Percentiles rank a stretch among this genome's conserved stretches.
phyloP scores from a whole-genome alignment of 2,888 invertebrate genomes.

The Augiades crinisus region DNA sequence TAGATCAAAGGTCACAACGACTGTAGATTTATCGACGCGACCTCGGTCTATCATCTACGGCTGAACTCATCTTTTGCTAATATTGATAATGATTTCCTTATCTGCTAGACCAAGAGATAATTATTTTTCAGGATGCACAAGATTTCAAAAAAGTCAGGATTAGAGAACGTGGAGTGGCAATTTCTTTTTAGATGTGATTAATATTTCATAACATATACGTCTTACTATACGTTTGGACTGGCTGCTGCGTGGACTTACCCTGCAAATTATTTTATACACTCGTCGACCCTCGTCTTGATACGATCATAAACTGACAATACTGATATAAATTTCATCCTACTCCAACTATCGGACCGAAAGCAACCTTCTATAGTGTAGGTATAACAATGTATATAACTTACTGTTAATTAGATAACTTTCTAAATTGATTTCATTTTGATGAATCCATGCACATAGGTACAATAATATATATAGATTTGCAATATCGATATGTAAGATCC shows the following conservation, averaged over 20 bases:
- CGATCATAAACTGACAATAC: conserved; percentile 45
- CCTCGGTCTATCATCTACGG: too few relatives aligned
- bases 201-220: conserved; percentile 13
- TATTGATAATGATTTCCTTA: too few relatives aligned
- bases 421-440: conserved; percentile 10
- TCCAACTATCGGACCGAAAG: conserved; percentile 22
- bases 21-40: too few relatives aligned
- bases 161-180: too few relatives aligned
- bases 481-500: background rate
- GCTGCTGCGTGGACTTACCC: conserved; percentile 47
- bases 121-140: too few relatives aligned
- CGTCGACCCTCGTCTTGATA: conserved; percentile 55
- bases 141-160: too few relatives aligned
- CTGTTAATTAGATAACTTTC: conserved; percentile 27
- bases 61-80: too few relatives aligned
- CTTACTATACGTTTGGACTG: conserved; percentile 6
- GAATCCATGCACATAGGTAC: background rate
- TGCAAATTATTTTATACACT: conserved; percentile 66
- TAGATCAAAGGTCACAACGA: too few relatives aligned
- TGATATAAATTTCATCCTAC: conserved; percentile 42
- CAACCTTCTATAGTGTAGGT: conserved; percentile 18
- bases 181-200: too few relatives aligned
- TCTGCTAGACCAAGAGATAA: too few relatives aligned
- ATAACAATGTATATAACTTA: conserved; percentile 27
- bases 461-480: background rate